Base-by-base conservation (phyloP, 2,888 invertebrate species). In the Sphecodes monilicornis region DNA sequence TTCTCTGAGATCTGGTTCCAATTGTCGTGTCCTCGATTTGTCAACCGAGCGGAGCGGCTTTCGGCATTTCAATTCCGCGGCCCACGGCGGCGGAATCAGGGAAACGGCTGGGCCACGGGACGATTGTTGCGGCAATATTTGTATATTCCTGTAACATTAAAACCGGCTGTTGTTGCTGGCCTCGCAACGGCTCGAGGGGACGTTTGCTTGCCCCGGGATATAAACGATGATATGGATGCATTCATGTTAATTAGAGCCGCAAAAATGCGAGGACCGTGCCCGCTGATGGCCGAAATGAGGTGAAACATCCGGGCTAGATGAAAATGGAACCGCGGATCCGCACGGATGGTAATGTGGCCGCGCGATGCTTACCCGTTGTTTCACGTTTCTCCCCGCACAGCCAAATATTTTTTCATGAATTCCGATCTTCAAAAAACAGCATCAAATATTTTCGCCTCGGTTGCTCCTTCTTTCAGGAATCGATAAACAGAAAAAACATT, bases 161-260 rank as follows among this genome's bases (percentile, higher is more conserved):
- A 70, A 76, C 76, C 60, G 60, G 60, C 16, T 22, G 60, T 70
- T 18, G 43, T 26, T 5, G 64, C 5, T 41, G 60, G 39, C 32
- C 57, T 36, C 16, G 32, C 41, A 79, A 69, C 43, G 29, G 69
- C 18, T 46, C n/a, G 36, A 13, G 13, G 11, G 6, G 1, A 1
- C 4, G 13, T 18, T 43, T 39, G 22, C 22, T 60, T 10, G 10
- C 18, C 41, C 11, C 36, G 57, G 22, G 36, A 16, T 46, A 50
- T 16, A 16, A 68, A 75, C 70, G 43, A 54, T 41, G 74, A 50
- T 60, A 26, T 22, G 26, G 22, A 16, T 32, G 66, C 81, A 81
- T 76, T 76, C 66, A 46, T 54, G 81, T 76, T 81, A 76, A 83
- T 83, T 76, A 76, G 76, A 83, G 76, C 57, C 71, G 66, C 66